Base-by-base conservation (phyloP, 1,140 invertebrate species). In the Potamilus streckersoni region DNA sequence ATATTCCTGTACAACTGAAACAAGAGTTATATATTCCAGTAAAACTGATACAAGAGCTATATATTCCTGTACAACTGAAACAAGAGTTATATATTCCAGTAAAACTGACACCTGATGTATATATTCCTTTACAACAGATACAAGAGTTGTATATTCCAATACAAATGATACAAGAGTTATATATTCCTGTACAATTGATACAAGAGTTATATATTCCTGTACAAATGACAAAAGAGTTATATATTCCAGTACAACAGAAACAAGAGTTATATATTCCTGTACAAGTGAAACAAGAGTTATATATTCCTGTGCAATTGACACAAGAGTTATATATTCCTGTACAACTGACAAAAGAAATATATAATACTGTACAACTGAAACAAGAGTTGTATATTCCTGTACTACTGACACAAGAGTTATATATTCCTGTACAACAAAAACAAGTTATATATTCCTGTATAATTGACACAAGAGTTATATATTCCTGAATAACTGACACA, bases 161-260 rank as follows among this genome's bases (percentile, higher is more conserved):
- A 56, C 74, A 79, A 62, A 68, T 75, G 64, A 75, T 66, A 76
- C 55, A 70, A n/a, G n/a, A 23, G 11, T n/a, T n/a, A n/a, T n/a
- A n/a, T n/a, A n/a, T n/a, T n/a, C n/a, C n/a, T n/a, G n/a, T n/a
- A n/a, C n/a, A n/a, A n/a, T n/a, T n/a, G n/a, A n/a, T n/a, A n/a
- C n/a, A n/a, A n/a, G n/a, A n/a, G n/a, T n/a, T n/a, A n/a, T n/a
- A n/a, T n/a, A n/a, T n/a, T n/a, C n/a, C n/a, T n/a, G n/a, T n/a
- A n/a, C n/a, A n/a, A n/a, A n/a, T n/a, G n/a, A n/a, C n/a, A n/a
- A n/a, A n/a, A n/a, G n/a, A n/a, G n/a, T n/a, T n/a, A n/a, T n/a
- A n/a, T n/a, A n/a, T n/a, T n/a, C n/a, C n/a, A n/a, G n/a, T n/a
- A n/a, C n/a, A n/a, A n/a, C n/a, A n/a, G n/a, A n/a, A n/a, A n/a